Evolutionary conservation across 2,888 invertebrate species (phyloP).

Genomic region (Lepas anatifera): DNA sequence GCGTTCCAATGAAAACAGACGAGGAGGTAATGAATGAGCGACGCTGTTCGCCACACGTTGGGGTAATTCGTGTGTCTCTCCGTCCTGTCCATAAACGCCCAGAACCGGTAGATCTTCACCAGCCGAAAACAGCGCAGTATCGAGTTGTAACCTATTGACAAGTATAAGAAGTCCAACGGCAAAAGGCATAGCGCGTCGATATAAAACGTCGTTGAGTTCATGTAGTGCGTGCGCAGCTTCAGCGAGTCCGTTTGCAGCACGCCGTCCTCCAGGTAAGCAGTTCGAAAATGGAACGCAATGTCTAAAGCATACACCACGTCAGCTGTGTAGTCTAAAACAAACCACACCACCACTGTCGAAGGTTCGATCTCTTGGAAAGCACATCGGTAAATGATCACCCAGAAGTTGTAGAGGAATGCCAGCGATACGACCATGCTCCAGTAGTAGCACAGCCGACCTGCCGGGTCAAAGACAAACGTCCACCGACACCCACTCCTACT

Average conservation of each 20-base stretch:
- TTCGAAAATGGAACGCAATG: constrained; percentile 93
- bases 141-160: constrained; percentile 89
- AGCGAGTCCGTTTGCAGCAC: constrained; percentile 91
- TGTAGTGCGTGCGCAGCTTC: constrained; percentile 89
- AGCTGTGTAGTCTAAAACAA: constrained; percentile 81
- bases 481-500: constrained; percentile 57
- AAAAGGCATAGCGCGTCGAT: constrained; percentile 95
- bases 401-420: constrained; percentile 92
- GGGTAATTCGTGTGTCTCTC: constrained; percentile 98
- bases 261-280: constrained; percentile 88
- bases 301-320: constrained; percentile 93
- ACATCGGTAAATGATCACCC: constrained; percentile 97
- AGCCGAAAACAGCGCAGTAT: constrained; percentile 88
- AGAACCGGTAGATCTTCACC: constrained; percentile 94
- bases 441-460: constrained; percentile 89
- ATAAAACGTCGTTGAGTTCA: constrained; percentile 96
- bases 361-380: constrained; percentile 87
- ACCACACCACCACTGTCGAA: constrained; percentile 36
- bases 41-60: constrained; percentile 62
- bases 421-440: constrained; percentile 95
- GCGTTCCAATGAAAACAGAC: constrained; percentile 99
- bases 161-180: constrained; percentile 93
- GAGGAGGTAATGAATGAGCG: constrained; percentile 36
- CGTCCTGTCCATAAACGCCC: constrained; percentile 96
- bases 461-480: constrained; percentile 97